These are phyloP conservation scores for Selene dorsalis DNA, from an alignment of 2,797 vertebrate species.

Conservation along the genomic window DNA sequence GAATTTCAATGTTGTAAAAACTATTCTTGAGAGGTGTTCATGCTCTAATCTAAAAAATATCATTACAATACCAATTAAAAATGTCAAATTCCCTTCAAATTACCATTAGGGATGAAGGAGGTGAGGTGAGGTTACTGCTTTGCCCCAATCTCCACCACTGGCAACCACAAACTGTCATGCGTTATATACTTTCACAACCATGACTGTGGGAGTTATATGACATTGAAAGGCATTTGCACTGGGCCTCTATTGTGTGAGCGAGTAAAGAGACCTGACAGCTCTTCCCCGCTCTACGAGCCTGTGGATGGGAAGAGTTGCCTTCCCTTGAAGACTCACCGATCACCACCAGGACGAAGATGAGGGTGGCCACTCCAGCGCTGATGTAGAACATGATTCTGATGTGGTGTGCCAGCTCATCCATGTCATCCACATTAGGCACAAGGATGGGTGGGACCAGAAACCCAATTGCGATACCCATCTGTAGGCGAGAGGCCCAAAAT, in stretches of 20 bases:
- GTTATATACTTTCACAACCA: slow-evolving; percentile 13
- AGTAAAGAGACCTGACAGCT: slow-evolving; percentile 23
- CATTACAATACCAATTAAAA: background rate
- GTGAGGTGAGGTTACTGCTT: slow-evolving; percentile 19
- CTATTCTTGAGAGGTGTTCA: background rate
- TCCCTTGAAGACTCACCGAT: slow-evolving; percentile 86
- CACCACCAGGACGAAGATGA: slow-evolving; percentile 91
- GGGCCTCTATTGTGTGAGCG: slow-evolving; percentile 9
- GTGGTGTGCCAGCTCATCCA: slow-evolving; percentile 86
- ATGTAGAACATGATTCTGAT: slow-evolving; percentile 97
- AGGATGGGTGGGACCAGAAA: slow-evolving; percentile 95
- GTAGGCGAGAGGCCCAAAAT: slow-evolving; percentile 37
- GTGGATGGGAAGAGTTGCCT: background rate
- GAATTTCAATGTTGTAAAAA: background rate
- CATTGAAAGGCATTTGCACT: slow-evolving; percentile 21
- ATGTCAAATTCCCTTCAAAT: background rate
- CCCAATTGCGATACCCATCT: slow-evolving; percentile 94
- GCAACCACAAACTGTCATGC: slow-evolving; percentile 41
- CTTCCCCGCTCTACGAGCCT: background rate
- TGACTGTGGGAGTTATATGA: slow-evolving; percentile 29
- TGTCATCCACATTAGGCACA: slow-evolving; percentile 89
- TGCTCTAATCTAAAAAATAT: slow-evolving; percentile 12
- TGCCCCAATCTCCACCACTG: slow-evolving; percentile 2
- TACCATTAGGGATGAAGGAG: background rate
- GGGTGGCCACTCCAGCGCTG: slow-evolving; percentile 88